Evolutionary conservation across 2,797 vertebrate genomes (phyloP).

Genomic region (Anomalospiza imberbis): DNA sequence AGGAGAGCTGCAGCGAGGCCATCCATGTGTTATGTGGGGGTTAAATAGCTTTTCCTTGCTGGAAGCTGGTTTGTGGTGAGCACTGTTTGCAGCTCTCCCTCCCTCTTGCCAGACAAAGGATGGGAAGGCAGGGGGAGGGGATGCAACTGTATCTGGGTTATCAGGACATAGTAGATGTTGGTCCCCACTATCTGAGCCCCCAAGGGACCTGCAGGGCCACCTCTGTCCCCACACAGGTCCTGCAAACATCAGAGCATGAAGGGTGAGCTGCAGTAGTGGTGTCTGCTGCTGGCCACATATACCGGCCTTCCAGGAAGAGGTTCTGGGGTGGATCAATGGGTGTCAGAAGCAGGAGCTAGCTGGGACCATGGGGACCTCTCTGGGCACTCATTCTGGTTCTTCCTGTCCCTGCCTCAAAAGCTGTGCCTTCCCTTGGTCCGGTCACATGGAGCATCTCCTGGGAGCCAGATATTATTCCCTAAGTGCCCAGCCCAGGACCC

Average conservation of each 20-base stretch:
- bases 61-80: slow-evolving; percentile 16
- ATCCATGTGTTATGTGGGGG: background rate
- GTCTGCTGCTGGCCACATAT: background rate
- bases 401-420: background rate
- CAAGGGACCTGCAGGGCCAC: background rate
- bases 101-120: slow-evolving; percentile 44
- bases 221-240: background rate
- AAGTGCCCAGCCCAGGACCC: accelerated
- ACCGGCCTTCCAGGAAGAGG: background rate
- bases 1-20: background rate
- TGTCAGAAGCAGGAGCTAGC: background rate
- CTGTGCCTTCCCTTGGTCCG: background rate
- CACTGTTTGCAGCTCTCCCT: slow-evolving; percentile 46
- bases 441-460: background rate
- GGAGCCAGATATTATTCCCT: background rate
- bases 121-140: slow-evolving; percentile 16
- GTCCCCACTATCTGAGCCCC: background rate
- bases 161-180: background rate
- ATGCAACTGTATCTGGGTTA: slow-evolving; percentile 8
- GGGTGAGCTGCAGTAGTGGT: background rate
- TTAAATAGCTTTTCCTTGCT: slow-evolving; percentile 12
- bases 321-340: background rate
- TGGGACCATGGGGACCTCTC: background rate
- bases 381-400: background rate
- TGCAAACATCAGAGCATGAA: accelerated